Base-by-base conservation (phyloP, 1,140 invertebrate genomes). In the Hypothenemus hampei region DNA sequence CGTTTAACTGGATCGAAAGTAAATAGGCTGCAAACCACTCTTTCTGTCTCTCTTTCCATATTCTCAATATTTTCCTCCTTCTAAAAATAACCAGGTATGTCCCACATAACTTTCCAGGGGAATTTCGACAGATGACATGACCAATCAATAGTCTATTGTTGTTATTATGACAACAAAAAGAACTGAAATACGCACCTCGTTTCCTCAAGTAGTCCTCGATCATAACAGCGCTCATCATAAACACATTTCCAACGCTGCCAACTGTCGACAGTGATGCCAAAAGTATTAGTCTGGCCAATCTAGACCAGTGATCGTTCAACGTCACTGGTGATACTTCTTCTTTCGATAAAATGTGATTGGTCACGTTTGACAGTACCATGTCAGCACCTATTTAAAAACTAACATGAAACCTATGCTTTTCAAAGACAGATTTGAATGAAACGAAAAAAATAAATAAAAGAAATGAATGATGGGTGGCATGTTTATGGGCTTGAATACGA, bases 181-280 rank as follows among this genome's bases (percentile, higher is more conserved):
- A n/a, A n/a, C 4, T 33, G 13, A 33, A 47, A 44, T 8, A 37
- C 55, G 70, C 70, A 85, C 84, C 84, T 78, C 78, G 75, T 70
- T 82, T 82, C 61, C 81, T 80, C 0, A 86, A 71, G 62, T 84
- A 81, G 60, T 85, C 82, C 56, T 86, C 83, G 15, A 85, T 82
- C 74, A 86, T 85, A 21, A 87, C 78, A 3, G 85, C 81, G 22
- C 81, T 84, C 63, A 87, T 86, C 77, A 86, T 84, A 65, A 87
- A 87, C 36, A 87, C 80, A 63, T 86, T 85, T 18, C 84, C 85
- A 23, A 87, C 77, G 54, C 82, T 84, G 3, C 87, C 87, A 13
- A 86, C 64, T 0, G 81, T 78, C 0, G 83, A 76, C 22, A 85
- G 73, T 0, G 79, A 76, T 0, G 82, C 78, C 18, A 89, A 71